Base-by-base conservation (phyloP, 2,888 invertebrate genomes). In the Mythimna vitellina region DNA sequence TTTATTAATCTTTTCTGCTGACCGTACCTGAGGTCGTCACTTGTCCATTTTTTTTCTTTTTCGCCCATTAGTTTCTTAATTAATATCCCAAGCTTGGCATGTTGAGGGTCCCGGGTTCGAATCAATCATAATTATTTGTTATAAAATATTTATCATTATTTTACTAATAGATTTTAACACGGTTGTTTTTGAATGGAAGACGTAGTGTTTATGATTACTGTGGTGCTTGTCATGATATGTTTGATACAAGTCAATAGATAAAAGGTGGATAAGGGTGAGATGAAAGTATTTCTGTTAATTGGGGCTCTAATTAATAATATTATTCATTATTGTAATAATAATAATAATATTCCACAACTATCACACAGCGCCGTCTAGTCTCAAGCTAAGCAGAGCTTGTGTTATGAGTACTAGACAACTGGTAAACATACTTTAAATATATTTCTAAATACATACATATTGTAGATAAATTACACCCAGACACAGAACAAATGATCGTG, bases 1-100 rank as follows among this genome's bases (percentile, higher is more conserved):
- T 17, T 8, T 25, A 25, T 4, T 20, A 76, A 56, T 25, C 14
- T n/a, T 88, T 85, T 82, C 70, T 91, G 89, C 89, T 74, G 76
- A 87, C 94, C 70, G 70, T 93, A 89, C 92, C 70, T 74, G 84
- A 90, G 93, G 90, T 93, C 91, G 89, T 88, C 89, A 88, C 89
- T 90, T 89, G 89, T 89, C 89, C 88, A 89, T 91, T 93, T 92
- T 91, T 90, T 90, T 91, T 71, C 75, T 90, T 91, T 91, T 91
- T 90, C 91, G 83, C 89, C 94, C 94, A 95, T 95, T 95, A 95
- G 94, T 94, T 95, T 93, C 92, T 94, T 95, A 95, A 95, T 95
- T 95, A 95, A 95, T 94, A 95, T 90, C 92, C 91, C 90, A 85
- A 83, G 89, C 87, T 83, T 84, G 86, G 89, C 85, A 88, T 90